These are phyloP conservation scores for Grammomys dolichurus DNA, from an alignment of 2,113 vertebrate species.

Conservation along the genomic window DNA sequence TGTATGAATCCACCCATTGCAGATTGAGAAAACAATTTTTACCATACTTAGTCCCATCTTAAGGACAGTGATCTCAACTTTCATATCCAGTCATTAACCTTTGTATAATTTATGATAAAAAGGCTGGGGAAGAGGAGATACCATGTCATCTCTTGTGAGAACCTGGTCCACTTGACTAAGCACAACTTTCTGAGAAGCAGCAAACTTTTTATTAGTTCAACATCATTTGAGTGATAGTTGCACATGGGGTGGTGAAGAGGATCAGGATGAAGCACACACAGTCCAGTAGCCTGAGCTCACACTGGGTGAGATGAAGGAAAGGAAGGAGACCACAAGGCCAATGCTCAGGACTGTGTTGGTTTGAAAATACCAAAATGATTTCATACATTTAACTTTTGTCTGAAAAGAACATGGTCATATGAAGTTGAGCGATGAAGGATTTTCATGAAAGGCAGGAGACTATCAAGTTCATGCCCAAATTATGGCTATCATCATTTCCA, in stretches of 20 bases:
- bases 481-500: neutral
- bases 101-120: neutral
- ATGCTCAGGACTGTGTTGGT: neutral
- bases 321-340: neutral
- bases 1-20: too few relatives aligned
- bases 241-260: neutral
- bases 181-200: neutral
- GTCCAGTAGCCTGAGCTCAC: neutral
- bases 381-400: neutral
- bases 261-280: neutral
- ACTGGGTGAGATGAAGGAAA: neutral
- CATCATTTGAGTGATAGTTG: neutral
- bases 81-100: neutral
- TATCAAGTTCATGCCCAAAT: neutral
- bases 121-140: neutral
- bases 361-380: neutral
- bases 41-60: neutral
- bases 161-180: too few relatives aligned
- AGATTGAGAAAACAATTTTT: neutral
- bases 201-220: neutral
- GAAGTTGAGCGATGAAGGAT: neutral
- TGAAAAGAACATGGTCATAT: neutral
- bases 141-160: neutral
- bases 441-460: neutral
- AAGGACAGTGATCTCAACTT: neutral